phyloP scores from a whole-genome alignment of 2,113 vertebrate genomes.

The Varanus salvator region DNA sequence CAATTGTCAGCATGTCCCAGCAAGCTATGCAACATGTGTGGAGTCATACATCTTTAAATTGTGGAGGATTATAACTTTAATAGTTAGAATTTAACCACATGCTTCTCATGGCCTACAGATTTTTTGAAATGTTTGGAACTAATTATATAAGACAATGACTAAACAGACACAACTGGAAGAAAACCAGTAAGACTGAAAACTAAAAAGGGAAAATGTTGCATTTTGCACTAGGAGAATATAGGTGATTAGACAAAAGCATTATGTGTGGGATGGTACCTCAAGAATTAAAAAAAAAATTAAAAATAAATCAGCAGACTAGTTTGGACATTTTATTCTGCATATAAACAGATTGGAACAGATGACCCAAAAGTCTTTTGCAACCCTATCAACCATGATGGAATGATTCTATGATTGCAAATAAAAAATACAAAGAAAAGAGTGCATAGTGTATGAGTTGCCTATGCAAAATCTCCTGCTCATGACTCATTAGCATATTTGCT shows the following conservation, averaged over 20 bases:
- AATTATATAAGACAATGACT: background rate
- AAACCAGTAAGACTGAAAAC: background rate
- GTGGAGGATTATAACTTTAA: background rate
- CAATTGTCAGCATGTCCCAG: too few species aligned
- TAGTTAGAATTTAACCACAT: background rate
- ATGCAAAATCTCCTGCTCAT: conserved; percentile 49
- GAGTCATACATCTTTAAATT: too few species aligned
- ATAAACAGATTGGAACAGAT: conserved; percentile 44
- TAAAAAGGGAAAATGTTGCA: background rate
- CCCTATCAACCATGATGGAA: conserved; percentile 20
- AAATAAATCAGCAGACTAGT: conserved; percentile 15
- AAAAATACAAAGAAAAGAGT: conserved; percentile 37
- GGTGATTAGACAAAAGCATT: conserved; percentile 9
- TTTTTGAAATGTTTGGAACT: background rate
- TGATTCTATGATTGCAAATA: conserved; percentile 34
- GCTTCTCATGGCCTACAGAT: background rate
- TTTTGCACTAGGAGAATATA: background rate
- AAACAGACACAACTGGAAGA: background rate
- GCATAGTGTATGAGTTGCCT: conserved; percentile 4
- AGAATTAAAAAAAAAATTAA: background rate
- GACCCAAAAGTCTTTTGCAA: conserved; percentile 37
- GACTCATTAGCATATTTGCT: conserved; percentile 45
- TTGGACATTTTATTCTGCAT: background rate
- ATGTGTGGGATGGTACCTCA: background rate
- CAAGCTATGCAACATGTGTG: too few species aligned